These are phyloP conservation scores for Oncorhynchus keta DNA, from an alignment of 2,113 vertebrate genomes.

Conservation along the genomic window DNA sequence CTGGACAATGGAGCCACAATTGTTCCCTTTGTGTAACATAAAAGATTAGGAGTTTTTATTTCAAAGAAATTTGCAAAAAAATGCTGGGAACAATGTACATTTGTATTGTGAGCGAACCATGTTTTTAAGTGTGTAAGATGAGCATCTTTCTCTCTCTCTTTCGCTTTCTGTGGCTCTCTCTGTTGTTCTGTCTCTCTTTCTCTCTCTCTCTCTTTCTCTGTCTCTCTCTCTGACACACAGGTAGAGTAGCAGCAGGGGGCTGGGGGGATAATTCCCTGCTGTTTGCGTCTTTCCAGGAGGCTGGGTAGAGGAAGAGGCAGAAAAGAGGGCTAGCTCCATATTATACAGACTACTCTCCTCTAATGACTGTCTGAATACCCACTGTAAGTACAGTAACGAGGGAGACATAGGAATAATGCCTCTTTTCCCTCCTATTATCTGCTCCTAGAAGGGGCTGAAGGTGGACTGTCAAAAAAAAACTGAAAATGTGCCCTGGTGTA, in stretches of 20 bases:
- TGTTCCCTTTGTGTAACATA: no score
- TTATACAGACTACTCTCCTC: conserved; percentile 35
- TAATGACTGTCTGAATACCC: conserved; percentile 4
- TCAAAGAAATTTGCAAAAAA: no score
- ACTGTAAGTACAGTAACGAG: conserved; percentile 36
- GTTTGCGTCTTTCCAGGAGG: conserved; percentile 59
- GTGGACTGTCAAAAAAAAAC: conserved; percentile 17
- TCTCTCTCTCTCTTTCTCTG: no score
- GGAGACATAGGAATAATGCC: conserved; percentile 31
- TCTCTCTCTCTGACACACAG: conserved; percentile 23
- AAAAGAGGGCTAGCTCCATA: conserved; percentile 26
- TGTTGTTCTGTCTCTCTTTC: no score
- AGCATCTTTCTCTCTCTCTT: no score
- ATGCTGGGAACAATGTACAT: no score
- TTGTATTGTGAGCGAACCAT: no score
- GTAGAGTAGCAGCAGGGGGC: conserved; percentile 59
- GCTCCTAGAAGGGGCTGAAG: conserved; percentile 9
- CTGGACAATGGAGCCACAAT: no score
- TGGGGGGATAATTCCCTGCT: conserved; percentile 61
- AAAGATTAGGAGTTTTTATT: no score
- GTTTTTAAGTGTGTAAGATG: no score
- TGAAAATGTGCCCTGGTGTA: conserved; percentile 4
- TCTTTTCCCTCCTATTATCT: conserved; percentile 7
- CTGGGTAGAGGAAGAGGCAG: not conserved
- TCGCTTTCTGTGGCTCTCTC: no score